Conservation (phyloP, 2,888 invertebrate genomes). For the Dysmachus trigonus region DNA sequence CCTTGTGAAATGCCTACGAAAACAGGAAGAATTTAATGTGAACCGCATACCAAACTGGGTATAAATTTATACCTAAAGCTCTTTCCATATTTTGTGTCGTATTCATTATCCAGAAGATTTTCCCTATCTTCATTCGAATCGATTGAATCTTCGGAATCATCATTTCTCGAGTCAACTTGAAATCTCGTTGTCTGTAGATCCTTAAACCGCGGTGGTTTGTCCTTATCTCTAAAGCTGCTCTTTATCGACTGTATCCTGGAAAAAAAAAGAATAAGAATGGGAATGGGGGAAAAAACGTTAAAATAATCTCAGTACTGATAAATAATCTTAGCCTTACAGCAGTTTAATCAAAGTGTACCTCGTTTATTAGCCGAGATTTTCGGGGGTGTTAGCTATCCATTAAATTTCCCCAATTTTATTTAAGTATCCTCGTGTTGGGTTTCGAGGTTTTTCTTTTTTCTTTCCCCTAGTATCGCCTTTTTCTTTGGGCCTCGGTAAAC, state of each 20-base stretch:
- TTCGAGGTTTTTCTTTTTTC: background rate
- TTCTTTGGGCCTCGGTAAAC: background rate
- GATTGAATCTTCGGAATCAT: slow-evolving; percentile 63
- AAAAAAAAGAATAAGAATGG: background rate
- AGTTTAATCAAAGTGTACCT: background rate
- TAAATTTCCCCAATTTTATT: background rate
- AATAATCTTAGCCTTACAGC: background rate
- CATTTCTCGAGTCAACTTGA: slow-evolving; percentile 66
- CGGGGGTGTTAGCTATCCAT: background rate
- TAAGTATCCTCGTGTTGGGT: background rate
- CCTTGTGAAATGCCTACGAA: slow-evolving; percentile 80
- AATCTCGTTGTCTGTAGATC: slow-evolving; percentile 71
- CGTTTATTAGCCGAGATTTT: background rate
- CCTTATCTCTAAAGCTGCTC: slow-evolving; percentile 72
- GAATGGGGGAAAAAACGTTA: background rate
- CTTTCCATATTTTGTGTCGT: slow-evolving; percentile 78
- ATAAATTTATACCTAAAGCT: slow-evolving; percentile 74
- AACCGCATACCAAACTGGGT: background rate
- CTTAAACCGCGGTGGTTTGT: slow-evolving; percentile 71
- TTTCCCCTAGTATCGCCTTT: too few relatives aligned
- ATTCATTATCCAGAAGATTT: slow-evolving; percentile 66
- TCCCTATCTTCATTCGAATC: slow-evolving; percentile 65
- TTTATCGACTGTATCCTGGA: slow-evolving; percentile 65
- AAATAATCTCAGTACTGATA: background rate
- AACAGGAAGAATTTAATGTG: background rate